Evolutionary conservation across 2,888 invertebrate species (phyloP), one percentile per base, ranked within the genome.

Genomic region (Exocentrus adspersus): DNA sequence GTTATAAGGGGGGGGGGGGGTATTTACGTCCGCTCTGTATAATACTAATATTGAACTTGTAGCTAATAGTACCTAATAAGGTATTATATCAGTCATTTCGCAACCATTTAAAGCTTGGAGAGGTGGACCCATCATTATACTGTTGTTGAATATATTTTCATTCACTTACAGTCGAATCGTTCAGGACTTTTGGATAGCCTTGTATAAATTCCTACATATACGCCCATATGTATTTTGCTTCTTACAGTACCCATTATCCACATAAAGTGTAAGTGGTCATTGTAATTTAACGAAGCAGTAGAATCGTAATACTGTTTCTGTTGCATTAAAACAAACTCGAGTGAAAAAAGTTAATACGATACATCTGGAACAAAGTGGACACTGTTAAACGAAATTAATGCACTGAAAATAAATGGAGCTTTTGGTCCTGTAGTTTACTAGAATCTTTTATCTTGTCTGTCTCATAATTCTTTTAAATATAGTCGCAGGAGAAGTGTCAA

Each of bases 341-440:
- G 37, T 51, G 52, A 50, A 58, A 61, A 69, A 65, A 69, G 63
- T 63, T 65, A 72, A 72, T 70, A 65, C 70, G 54, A 61, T 61
- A 69, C 69, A 68, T 64, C 70, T 68, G 67, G 67, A 70, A 62
- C 64, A 69, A 73, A 74, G 72, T 72, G 72, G 71, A 73, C 73
- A 70, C 68, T 64, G 64, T 71, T 72, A 71, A 61, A 59, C 53
- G 60, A 62, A 69, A 62, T 68, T 70, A 70, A 72, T 68, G 69
- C 66, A 20, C 64, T 60, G 59, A 64, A 65, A 70, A 69, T 65
- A 65, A 71, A 71, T 72, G 70, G 65, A 69, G 67, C 65, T 64
- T 67, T 63, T 64, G 53, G 69, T 52, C 65, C 46, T 58, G 66
- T 61, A 63, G 64, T 68, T 62, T 42, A 51, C 61, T 53, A 62